Conservation (phyloP, 2,113 vertebrate genomes). For the Asarcornis scutulata region DNA sequence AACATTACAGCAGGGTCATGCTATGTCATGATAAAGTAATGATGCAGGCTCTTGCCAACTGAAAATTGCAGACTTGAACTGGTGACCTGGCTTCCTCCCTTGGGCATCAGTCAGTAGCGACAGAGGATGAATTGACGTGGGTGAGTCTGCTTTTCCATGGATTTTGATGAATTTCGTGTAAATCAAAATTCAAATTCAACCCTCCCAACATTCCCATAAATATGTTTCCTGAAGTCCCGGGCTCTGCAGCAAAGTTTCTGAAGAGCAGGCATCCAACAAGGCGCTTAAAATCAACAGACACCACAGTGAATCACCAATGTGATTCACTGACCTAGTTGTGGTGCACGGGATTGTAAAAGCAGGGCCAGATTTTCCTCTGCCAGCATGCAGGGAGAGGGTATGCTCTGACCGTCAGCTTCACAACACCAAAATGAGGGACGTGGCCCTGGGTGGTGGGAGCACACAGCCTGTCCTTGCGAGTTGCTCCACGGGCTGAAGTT, state of each 20-base stretch:
- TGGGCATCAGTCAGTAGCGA: not conserved
- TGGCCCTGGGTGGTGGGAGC: not conserved
- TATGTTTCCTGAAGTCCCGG: not conserved
- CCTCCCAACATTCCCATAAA: not conserved
- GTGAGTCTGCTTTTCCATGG: not conserved
- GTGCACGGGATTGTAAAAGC: not conserved
- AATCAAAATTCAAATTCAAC: not conserved
- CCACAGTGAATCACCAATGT: conserved; percentile 34
- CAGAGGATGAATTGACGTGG: not conserved
- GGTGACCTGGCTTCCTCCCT: not conserved
- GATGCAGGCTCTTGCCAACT: not conserved
- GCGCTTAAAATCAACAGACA: not conserved
- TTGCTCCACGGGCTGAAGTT: not conserved
- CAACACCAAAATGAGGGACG: not conserved
- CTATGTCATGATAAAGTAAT: not conserved
- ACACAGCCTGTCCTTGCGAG: not conserved
- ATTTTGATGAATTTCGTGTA: not conserved
- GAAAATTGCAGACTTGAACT: not conserved
- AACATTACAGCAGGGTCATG: not conserved
- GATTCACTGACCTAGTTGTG: conserved; percentile 60
- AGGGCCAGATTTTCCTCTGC: not conserved
- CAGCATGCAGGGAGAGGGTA: not conserved
- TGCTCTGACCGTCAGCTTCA: not conserved
- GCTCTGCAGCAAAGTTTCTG: not conserved
- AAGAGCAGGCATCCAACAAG: not conserved